phyloP scores from a whole-genome alignment of 2,113 vertebrate species.

The Puntigrus tetrazona region DNA sequence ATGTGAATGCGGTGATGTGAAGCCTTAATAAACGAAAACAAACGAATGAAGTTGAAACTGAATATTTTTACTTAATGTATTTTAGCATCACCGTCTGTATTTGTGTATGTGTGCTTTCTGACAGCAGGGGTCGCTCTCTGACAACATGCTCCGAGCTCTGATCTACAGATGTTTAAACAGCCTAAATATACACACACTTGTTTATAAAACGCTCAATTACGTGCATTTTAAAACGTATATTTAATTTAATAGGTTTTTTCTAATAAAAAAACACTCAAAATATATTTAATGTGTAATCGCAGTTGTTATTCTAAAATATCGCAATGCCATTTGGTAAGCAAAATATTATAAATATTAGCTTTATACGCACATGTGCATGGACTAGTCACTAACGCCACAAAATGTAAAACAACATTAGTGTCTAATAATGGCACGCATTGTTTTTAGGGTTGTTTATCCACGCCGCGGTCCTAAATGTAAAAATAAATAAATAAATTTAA shows the following conservation, averaged over 20 bases:
- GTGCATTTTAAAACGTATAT: not conserved
- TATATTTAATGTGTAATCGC: not conserved
- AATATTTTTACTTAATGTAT: not conserved
- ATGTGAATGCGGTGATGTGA: constrained; percentile 54
- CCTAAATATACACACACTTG: not conserved
- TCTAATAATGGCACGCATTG: not conserved
- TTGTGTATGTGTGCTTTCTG: not conserved
- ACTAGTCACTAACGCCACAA: not conserved
- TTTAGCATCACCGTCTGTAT: not conserved
- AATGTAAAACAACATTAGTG: not conserved
- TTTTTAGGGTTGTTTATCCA: not conserved
- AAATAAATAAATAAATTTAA: not conserved
- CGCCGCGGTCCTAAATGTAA: not conserved
- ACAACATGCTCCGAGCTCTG: not conserved
- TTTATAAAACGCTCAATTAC: not conserved
- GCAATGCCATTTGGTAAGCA: not conserved
- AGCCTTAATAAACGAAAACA: constrained; percentile 42
- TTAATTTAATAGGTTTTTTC: not conserved
- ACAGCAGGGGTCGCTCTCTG: constrained; percentile 28
- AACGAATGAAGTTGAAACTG: constrained; percentile 4
- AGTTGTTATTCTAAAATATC: not conserved
- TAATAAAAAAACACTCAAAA: not conserved
- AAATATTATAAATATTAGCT: not conserved
- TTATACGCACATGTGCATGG: not conserved
- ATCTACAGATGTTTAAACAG: constrained; percentile 1